Conservation (phyloP, 2,888 invertebrate genomes). For the Lysandra bellargus region DNA sequence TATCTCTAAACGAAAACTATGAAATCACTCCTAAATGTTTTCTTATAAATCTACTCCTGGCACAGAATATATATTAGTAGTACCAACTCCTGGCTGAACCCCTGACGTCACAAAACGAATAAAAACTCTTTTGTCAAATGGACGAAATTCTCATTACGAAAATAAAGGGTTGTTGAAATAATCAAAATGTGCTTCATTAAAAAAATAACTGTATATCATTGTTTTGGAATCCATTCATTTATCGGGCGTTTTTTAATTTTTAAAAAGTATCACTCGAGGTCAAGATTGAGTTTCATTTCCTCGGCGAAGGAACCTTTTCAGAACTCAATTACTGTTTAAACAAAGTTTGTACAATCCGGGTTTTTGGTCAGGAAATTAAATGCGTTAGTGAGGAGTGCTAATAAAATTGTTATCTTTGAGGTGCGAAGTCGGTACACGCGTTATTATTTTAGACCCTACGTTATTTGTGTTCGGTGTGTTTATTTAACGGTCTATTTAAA, state of each 20-base stretch:
- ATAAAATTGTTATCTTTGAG: slow-evolving; percentile 71
- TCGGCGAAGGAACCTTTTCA: slow-evolving; percentile 64
- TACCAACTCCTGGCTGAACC: not conserved
- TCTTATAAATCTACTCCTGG: not conserved
- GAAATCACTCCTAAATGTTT: not conserved
- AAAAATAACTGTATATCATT: not conserved
- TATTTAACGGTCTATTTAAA: slow-evolving; percentile 56
- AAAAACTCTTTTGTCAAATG: slow-evolving; percentile 22
- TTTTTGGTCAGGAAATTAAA: slow-evolving; percentile 75
- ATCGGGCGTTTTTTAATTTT: slow-evolving; percentile 47
- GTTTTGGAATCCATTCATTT: slow-evolving; percentile 24
- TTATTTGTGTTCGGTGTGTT: slow-evolving; percentile 53
- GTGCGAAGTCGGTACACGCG: slow-evolving; percentile 48
- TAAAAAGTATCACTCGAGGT: slow-evolving; percentile 51
- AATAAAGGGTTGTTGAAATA: slow-evolving; percentile 16
- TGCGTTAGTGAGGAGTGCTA: slow-evolving; percentile 62
- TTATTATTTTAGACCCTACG: slow-evolving; percentile 60
- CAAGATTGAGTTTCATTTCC: slow-evolving; percentile 67
- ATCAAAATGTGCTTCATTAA: not conserved
- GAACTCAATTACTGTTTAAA: slow-evolving; percentile 76
- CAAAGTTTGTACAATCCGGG: slow-evolving; percentile 71
- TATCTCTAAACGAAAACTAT: not conserved
- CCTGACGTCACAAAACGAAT: slow-evolving; percentile 9
- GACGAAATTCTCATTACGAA: not conserved
- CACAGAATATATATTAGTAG: too few relatives aligned